Evolutionary conservation across 2,113 vertebrate species (phyloP).

Genomic region (Monopterus albus): DNA sequence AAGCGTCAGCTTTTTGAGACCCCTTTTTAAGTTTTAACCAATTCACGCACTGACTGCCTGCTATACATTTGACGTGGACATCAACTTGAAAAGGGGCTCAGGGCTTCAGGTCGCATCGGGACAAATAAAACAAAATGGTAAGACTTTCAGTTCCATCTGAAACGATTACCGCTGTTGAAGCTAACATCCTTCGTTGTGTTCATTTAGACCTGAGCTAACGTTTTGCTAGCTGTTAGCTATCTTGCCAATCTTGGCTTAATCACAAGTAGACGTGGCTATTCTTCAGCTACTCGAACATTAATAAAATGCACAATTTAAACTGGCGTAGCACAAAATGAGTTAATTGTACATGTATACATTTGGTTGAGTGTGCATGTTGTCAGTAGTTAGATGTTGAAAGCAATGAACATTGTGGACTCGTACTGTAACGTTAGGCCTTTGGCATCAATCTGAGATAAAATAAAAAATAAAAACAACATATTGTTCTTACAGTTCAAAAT

Average conservation of each 20-base stretch:
- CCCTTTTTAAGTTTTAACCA: constrained; percentile 60
- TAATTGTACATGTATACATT: background rate
- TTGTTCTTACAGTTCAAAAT: background rate
- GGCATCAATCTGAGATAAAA: background rate
- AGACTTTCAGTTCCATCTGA: constrained; percentile 12
- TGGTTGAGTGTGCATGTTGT: background rate
- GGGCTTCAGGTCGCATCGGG: constrained; percentile 4
- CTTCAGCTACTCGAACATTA: background rate
- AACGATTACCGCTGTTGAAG: background rate
- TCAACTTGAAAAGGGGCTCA: constrained; percentile 37
- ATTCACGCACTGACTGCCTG: constrained; percentile 7
- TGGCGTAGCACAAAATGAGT: background rate
- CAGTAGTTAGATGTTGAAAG: background rate
- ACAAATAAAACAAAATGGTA: constrained; percentile 74
- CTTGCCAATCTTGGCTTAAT: constrained; percentile 50
- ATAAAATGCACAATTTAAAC: background rate
- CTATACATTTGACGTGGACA: constrained; percentile 59
- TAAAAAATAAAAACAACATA: too few relatives aligned
- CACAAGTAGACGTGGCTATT: constrained; percentile 76
- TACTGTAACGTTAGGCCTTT: constrained; percentile 11
- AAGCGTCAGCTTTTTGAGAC: constrained; percentile 70
- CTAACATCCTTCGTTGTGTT: background rate
- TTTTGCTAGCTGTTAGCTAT: constrained; percentile 30
- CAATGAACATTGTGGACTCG: background rate
- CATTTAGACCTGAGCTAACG: background rate